phyloP scores from a whole-genome alignment of 2,113 vertebrate species.

The Hippocampus mohnikei region DNA sequence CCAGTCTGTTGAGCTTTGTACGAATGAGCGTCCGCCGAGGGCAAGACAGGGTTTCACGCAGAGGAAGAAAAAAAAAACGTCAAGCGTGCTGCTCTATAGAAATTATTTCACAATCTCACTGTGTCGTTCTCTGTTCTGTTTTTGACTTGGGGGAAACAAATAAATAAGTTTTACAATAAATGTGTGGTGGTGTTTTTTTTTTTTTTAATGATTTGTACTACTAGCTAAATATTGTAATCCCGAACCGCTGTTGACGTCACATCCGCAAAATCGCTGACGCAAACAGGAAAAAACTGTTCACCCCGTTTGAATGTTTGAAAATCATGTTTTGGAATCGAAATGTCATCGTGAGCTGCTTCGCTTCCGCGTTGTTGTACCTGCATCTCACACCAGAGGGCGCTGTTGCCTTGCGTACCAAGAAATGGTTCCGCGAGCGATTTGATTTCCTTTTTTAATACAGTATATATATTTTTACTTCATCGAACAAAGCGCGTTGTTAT shows the following conservation, averaged over 20 bases:
- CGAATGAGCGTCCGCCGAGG: slow-evolving; percentile 36
- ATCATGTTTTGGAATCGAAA: background rate
- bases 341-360: background rate
- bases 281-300: no score
- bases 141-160: slow-evolving; percentile 72
- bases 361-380: background rate
- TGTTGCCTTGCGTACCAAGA: background rate
- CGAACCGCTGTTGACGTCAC: background rate
- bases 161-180: slow-evolving; percentile 76
- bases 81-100: slow-evolving; percentile 76
- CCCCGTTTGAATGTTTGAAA: no score
- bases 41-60: slow-evolving; percentile 64
- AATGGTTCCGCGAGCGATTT: background rate
- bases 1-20: slow-evolving; percentile 45
- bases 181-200: background rate
- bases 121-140: slow-evolving; percentile 74
- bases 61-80: slow-evolving; percentile 56
- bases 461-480: no score
- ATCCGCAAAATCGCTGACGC: no score
- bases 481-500: no score
- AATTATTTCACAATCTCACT: slow-evolving; percentile 70
- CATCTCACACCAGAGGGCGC: background rate
- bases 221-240: background rate
- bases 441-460: no score
- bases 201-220: background rate